phyloP scores from a whole-genome alignment of 2,797 vertebrate species.

The Galaxias olidus region DNA sequence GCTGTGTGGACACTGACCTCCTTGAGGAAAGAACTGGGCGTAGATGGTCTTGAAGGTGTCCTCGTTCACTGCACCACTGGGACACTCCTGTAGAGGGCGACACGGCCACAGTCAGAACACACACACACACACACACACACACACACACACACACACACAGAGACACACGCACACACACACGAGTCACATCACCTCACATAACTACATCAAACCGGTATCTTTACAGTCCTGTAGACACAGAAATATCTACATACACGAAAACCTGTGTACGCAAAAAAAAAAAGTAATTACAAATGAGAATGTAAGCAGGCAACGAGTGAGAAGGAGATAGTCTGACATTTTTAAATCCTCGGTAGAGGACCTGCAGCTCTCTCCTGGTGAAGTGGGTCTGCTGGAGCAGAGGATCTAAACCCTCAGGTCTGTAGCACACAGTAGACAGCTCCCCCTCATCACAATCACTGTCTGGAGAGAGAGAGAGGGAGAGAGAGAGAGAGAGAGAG shows the following conservation, averaged over 20 bases:
- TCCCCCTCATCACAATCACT: constrained; percentile 87
- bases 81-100: constrained; percentile 84
- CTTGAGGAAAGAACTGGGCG: constrained; percentile 96
- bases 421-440: constrained; percentile 84
- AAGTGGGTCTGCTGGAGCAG: constrained; percentile 92
- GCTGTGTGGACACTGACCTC: constrained; percentile 79
- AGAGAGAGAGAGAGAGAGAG: background rate
- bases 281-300: background rate
- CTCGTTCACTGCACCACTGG: constrained; percentile 90
- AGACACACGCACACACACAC: background rate
- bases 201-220: too few species aligned
- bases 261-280: background rate
- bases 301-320: too few species aligned
- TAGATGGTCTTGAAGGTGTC: constrained; percentile 96
- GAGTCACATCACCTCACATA: background rate
- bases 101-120: background rate
- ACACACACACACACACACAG: background rate
- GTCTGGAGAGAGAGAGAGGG: constrained; percentile 65
- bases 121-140: background rate
- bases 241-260: background rate
- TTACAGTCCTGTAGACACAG: too few species aligned
- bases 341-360: constrained; percentile 96
- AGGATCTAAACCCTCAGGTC: constrained; percentile 88
- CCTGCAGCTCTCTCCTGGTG: constrained; percentile 92
- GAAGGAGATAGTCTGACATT: constrained; percentile 73